These are phyloP conservation scores for Dioctria linearis DNA, from an alignment of 2,888 invertebrate genomes.

Conservation along the genomic window DNA sequence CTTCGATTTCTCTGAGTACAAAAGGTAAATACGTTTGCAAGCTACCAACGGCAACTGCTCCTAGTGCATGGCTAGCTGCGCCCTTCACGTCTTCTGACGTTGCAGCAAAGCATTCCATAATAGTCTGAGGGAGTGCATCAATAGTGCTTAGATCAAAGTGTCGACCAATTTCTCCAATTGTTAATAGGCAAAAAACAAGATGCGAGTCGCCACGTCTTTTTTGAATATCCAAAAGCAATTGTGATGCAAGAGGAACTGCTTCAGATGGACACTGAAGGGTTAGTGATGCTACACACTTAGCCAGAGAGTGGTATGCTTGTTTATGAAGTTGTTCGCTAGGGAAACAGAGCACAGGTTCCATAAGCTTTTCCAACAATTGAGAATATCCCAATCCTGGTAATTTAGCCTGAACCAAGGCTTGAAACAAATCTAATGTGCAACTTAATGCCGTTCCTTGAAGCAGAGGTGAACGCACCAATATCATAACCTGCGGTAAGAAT, in stretches of 20 bases:
- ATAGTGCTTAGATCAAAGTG: conserved; percentile 89
- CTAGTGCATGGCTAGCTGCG: conserved; percentile 96
- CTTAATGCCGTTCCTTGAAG: conserved; percentile 89
- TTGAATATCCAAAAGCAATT: conserved; percentile 81
- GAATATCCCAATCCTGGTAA: conserved; percentile 86
- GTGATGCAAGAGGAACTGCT: conserved; percentile 78
- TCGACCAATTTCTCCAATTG: conserved; percentile 97
- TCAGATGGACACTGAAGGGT: conserved; percentile 85
- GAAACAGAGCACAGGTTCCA: conserved; percentile 78
- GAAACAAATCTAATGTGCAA: conserved; percentile 93
- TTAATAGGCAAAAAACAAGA: conserved; percentile 92
- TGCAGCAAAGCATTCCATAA: conserved; percentile 90
- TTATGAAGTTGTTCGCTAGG: conserved; percentile 73
- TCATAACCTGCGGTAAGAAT: conserved; percentile 88
- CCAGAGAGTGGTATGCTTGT: conserved; percentile 93
- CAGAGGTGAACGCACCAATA: conserved; percentile 90
- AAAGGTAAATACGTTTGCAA: conserved; percentile 94
- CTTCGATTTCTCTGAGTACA: conserved; percentile 93
- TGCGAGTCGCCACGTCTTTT: conserved; percentile 82
- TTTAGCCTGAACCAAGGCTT: conserved; percentile 89
- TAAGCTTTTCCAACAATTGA: conserved; percentile 83
- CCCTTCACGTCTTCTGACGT: conserved; percentile 97
- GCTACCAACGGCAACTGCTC: conserved; percentile 97
- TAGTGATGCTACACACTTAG: conserved; percentile 96
- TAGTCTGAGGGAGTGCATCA: conserved; percentile 81